Evolutionary conservation across 64 coral and sea anemone genomes (phyloP).

Genomic region (Pachyseris speciosa): DNA sequence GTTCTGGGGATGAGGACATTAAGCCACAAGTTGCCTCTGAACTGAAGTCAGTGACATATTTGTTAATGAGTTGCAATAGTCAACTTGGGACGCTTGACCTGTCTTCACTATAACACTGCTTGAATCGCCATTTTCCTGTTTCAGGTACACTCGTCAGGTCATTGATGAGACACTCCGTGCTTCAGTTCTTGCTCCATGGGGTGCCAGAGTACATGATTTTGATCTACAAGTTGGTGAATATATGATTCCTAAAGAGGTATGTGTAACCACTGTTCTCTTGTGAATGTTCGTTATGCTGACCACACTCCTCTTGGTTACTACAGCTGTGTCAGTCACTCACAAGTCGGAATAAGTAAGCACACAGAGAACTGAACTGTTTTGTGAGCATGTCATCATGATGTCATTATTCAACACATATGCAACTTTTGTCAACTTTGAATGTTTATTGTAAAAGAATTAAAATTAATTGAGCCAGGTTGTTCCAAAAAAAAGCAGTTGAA

Average conservation of each 20-base stretch:
- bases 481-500: too few species aligned
- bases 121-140: not conserved
- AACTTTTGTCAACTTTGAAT: too few species aligned
- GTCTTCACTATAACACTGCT: too few species aligned
- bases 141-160: constrained; percentile 66
- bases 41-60: constrained; percentile 47
- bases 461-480: too few species aligned
- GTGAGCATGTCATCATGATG: too few species aligned
- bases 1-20: constrained; percentile 83
- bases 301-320: too few species aligned
- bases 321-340: too few species aligned
- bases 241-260: constrained; percentile 72
- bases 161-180: constrained; percentile 66
- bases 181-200: constrained; percentile 62
- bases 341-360: too few species aligned
- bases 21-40: constrained; percentile 50
- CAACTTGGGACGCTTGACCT: not conserved
- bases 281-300: too few species aligned
- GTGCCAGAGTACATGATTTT: constrained; percentile 49
- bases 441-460: too few species aligned
- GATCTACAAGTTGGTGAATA: constrained; percentile 69
- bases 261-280: not conserved
- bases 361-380: too few species aligned
- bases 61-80: not conserved
- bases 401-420: too few species aligned